These are phyloP conservation scores for Sarotherodon lohbergeri DNA, from an alignment of 2,113 vertebrate species.

Conservation along the genomic window DNA sequence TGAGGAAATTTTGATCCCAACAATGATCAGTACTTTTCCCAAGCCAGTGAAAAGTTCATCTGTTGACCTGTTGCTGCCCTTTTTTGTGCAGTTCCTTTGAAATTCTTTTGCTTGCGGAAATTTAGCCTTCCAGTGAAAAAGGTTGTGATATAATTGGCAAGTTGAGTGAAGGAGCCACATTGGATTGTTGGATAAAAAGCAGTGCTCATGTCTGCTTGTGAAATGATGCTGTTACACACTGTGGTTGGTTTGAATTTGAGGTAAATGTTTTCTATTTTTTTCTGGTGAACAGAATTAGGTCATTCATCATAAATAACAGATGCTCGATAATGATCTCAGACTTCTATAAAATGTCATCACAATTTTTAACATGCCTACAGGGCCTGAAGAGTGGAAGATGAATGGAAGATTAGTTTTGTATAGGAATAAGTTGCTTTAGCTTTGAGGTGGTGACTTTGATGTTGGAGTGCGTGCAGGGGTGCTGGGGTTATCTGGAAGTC, in stretches of 20 bases:
- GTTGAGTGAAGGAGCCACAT: background rate
- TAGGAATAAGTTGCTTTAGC: background rate
- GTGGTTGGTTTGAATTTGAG: background rate
- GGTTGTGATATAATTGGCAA: background rate
- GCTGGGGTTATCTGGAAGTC: conserved; percentile 20
- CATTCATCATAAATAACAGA: background rate
- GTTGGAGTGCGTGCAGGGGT: background rate
- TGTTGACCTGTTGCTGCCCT: background rate
- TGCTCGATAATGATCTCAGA: background rate
- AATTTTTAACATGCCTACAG: background rate
- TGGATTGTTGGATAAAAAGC: background rate
- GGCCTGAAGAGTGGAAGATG: background rate
- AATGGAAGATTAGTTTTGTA: background rate
- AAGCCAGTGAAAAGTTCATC: background rate
- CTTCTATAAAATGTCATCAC: background rate
- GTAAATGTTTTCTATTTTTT: background rate
- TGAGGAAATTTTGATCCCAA: background rate
- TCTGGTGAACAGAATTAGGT: background rate
- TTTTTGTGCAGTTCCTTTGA: background rate
- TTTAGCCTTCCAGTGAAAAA: background rate
- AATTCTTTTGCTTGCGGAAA: background rate
- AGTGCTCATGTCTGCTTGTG: background rate
- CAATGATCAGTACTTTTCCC: background rate
- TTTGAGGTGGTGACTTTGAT: conserved; percentile 23
- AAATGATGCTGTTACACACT: background rate